Evolutionary conservation across 1,140 invertebrate species (phyloP).

Genomic region (Brachionus rubens): DNA sequence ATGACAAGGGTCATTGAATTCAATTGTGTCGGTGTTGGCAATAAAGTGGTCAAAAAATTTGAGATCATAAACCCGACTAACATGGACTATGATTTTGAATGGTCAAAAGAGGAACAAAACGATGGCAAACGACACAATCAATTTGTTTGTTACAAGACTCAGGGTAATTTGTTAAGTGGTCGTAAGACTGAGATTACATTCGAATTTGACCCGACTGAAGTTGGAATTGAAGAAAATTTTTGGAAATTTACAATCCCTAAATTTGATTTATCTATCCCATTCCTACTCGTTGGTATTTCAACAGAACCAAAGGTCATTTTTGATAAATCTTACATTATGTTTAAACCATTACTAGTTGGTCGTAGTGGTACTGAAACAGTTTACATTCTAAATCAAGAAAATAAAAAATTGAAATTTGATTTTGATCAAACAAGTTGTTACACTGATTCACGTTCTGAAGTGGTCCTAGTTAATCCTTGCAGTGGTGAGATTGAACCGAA

Average conservation of each 20-base stretch:
- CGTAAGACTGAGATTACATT: constrained; percentile 53
- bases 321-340: constrained; percentile 59
- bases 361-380: constrained; percentile 8
- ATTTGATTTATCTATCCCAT: constrained; percentile 57
- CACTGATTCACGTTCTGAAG: neutral
- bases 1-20: constrained; percentile 60
- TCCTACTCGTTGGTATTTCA: constrained; percentile 58
- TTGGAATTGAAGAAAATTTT: constrained; percentile 57
- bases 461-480: neutral
- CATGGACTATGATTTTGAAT: constrained; percentile 55
- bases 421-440: constrained; percentile 13
- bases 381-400: constrained; percentile 32
- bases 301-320: constrained; percentile 57
- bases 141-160: neutral
- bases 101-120: constrained; percentile 54
- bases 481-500: neutral
- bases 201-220: constrained; percentile 54
- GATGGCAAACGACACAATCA: constrained; percentile 55
- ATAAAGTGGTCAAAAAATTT: constrained; percentile 52
- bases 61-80: constrained; percentile 59
- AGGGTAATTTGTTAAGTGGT: neutral
- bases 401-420: neutral
- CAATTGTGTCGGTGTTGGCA: constrained; percentile 54
- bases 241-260: constrained; percentile 59
- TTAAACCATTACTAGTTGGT: constrained; percentile 59